Conservation (phyloP, 1,140 invertebrate species). For the Wiebesia pumilae region DNA sequence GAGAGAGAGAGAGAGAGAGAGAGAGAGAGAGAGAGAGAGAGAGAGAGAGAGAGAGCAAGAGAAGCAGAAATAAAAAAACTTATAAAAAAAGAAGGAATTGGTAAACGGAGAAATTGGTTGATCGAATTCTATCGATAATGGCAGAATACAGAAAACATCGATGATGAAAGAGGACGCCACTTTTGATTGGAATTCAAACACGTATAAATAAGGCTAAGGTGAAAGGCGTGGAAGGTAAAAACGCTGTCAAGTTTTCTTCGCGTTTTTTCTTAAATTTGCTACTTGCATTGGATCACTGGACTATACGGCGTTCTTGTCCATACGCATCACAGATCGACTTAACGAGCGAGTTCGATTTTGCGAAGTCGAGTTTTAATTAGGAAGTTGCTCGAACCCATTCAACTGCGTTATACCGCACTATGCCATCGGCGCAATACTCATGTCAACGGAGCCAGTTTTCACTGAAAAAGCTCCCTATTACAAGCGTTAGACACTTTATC, state of each 20-base stretch:
- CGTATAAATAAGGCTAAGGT: too few relatives aligned
- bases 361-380: conserved; percentile 6
- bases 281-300: too few relatives aligned
- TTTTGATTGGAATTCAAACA: background rate
- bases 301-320: background rate
- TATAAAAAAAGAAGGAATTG: background rate
- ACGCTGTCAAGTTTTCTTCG: background rate
- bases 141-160: background rate
- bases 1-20: too few relatives aligned
- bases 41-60: too few relatives aligned
- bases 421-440: background rate
- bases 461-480: too few relatives aligned
- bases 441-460: too few relatives aligned
- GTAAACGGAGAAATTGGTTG: background rate
- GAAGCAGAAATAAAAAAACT: background rate
- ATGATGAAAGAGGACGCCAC: background rate
- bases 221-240: background rate
- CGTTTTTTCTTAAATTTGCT: background rate
- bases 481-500: too few relatives aligned
- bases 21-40: too few relatives aligned
- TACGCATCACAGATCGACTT: too few relatives aligned
- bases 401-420: background rate
- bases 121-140: background rate
- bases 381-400: background rate
- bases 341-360: too few relatives aligned